These are phyloP conservation scores for Sinosuthora webbiana DNA, from an alignment of 2,113 vertebrate species.

Conservation along the genomic window DNA sequence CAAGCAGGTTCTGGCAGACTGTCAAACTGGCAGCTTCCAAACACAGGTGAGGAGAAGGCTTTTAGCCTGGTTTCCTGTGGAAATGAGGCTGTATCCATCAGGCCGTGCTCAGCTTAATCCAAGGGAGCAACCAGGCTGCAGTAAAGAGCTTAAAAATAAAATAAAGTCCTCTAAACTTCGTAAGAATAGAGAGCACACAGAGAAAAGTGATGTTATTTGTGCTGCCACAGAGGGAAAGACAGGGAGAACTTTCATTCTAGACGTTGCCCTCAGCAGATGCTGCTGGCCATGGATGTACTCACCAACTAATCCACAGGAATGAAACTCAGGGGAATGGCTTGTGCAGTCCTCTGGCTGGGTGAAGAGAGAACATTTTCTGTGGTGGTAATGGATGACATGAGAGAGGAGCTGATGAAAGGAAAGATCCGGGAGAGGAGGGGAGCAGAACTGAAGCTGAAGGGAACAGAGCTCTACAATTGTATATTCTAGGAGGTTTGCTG, in stretches of 20 bases:
- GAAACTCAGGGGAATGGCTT: neutral
- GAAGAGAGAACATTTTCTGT: neutral
- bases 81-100: neutral
- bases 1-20: neutral
- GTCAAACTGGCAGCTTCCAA: neutral
- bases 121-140: neutral
- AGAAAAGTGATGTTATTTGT: neutral
- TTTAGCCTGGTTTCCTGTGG: neutral
- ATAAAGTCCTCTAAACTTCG: neutral
- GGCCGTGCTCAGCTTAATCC: neutral
- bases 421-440: neutral
- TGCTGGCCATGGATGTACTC: neutral
- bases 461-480: neutral
- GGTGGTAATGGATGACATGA: neutral
- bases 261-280: neutral
- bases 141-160: neutral
- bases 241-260: neutral
- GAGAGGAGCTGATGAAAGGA: neutral
- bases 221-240: neutral
- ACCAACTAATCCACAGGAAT: neutral
- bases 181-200: neutral
- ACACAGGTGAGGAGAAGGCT: neutral
- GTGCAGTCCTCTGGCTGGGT: neutral
- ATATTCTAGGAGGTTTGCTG: neutral
- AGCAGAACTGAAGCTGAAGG: neutral